Evolutionary conservation across 1,140 invertebrate genomes (phyloP), one percentile per base, ranked within the genome.

Genomic region (Stegodyphus mimosarum): DNA sequence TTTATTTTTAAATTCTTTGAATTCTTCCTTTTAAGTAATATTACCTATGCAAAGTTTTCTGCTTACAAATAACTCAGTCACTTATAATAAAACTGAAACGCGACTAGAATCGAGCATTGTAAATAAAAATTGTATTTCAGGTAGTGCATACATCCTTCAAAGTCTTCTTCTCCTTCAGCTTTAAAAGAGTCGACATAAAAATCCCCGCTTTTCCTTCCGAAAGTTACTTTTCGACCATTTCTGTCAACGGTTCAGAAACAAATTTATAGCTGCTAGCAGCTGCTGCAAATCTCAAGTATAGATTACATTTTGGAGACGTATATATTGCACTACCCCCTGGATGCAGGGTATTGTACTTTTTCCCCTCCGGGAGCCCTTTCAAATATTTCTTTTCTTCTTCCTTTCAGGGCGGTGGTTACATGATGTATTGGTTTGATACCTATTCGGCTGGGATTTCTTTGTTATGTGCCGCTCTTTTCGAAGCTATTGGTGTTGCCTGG

Each of bases 391-490:
- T 63, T 77, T 64, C 17, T 17, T 4, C 50, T 86, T 86, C 17
- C 72, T 78, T 87, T 52, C 88, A 92, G 91, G 91, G 91, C 52
- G 91, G 91, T 5, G 91, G 91, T 83, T 92, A 91, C 83, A 89
- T 91, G 55, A 91, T 92, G 87, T 90, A 90, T 53, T 90, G 92
- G 75, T 89, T 92, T 87, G 91, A 92, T 87, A 90, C 88, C 7
- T 92, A 91, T 88, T 90, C 91, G n/a, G 91, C 92, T 6, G 91
- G 91, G 33, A 91, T 91, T 9, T 91, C 91, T 74, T 89, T 92
- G 13, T 86, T 92, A 13, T 91, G 91, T 79, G 90, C 89, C 7
- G 91, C 92, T 6, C 88, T 92, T 13, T 91, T 90, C 76, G 90
- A 92, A 87, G 90, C 91, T 7, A 88, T 92, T 18, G 91, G 90